Base-by-base conservation (phyloP, 2,113 vertebrate genomes). In the Silurus asotus region DNA sequence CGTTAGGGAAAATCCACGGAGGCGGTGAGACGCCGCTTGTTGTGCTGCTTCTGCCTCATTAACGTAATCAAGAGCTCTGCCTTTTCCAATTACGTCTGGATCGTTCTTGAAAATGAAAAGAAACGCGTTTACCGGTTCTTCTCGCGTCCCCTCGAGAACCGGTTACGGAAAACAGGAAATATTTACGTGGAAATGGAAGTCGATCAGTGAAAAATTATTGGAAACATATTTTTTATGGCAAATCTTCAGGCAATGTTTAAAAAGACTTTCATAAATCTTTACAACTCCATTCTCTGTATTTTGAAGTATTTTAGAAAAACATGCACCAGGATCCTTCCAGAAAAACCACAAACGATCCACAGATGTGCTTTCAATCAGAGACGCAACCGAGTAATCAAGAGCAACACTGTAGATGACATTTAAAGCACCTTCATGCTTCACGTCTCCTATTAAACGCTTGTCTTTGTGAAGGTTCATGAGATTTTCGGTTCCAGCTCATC, bases 21-120 rank as follows among this genome's bases (percentile, higher is more conserved):
- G 45, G 79, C 45, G 23, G 79, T 13, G 15, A 81, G 59, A 64
- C 7, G 19, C 3, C 37, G 55, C 20, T 59, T 79, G 55, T 28
- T 80, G 56, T 23, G 55, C 55, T 61, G 77, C 76, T 61, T 0
- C 45, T 49, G 61, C 79, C 59, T 81, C 80, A 81, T 81, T 65
- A 81, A 48, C 11, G 13, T 65, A 64, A 65, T 51, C 61, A 49
- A 51, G 48, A 65, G 61, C 48, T 61, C 77, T 80, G 77, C 17
- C 77, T 61, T 61, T 20, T 79, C 25, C 76, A 61, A 20, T 45
- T 28, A 11, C 28, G 23, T 37, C 28, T 0, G 25, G 23, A 64
- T n/a, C 4, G 45, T 10, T 65, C 79, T 4, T 1, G 13, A 13
- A 49, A 49, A 65, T 81, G 8, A 20, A 61, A 61, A 51, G 13